Evolutionary conservation across 2,113 vertebrate genomes (phyloP), one percentile per base, ranked within the genome.

Genomic region (Centropristis striata): DNA sequence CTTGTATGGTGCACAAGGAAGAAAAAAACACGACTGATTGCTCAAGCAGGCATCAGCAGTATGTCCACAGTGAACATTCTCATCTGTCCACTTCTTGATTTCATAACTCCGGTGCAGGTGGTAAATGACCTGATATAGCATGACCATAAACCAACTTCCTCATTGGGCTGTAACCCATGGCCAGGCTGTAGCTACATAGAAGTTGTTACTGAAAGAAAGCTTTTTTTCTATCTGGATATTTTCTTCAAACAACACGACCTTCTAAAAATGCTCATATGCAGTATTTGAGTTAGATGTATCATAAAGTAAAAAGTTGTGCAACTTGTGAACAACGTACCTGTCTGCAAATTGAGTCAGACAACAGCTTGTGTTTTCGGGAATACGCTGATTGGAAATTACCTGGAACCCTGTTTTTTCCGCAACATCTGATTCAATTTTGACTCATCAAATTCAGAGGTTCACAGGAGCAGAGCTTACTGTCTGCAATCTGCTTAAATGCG

Each of bases 141-240:
- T 0, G 3, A 32, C 44, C 76, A 80, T 87, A 87, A 85, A 91
- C 36, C 8, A 8, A 81, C 86, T 90, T 92, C 86, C 80, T 89
- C 73, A 67, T 85, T 41, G 37, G 41, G 58, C 58, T 78, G 25
- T 49, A 63, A 54, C 37, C 47, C 59, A 44, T 11, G n/a, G 51
- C 76, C 63, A 71, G 42, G 41, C n/a, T 78, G 5, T n/a, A 64
- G 55, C 44, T 74, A 70, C 77, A 65, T 10, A 14, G 16, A 15
- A 28, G 54, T 71, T 59, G 20, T 21, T 46, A 55, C 10, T 66
- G 18, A 60, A 81, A 32, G 8, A 61, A 5, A 8, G n/a, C 21
- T 36, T 70, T 6, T 13, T n/a, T 41, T 41, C 20, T 10, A 27
- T 12, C 25, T 4, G 10, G 13, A 37, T 25, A 32, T 57, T 67